phyloP scores from a whole-genome alignment of 53 echinoderm and acorn worm genomes.

The Luidia sarsii region DNA sequence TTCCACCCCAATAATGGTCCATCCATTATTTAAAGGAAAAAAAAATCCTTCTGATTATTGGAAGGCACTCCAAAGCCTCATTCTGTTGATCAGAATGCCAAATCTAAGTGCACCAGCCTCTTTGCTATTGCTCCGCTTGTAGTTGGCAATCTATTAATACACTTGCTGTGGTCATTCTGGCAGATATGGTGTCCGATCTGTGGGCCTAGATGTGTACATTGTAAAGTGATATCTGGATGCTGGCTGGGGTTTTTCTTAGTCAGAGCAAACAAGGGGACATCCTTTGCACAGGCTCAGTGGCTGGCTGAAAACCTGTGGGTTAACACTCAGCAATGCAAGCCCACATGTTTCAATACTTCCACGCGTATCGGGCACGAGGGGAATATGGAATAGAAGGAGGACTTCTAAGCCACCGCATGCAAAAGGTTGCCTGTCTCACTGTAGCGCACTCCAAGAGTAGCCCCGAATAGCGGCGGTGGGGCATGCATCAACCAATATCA shows the following conservation, averaged over 20 bases:
- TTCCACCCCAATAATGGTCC: too few species aligned
- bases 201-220: conserved; percentile 45
- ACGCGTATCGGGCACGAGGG: too few species aligned
- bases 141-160: conserved; percentile 32
- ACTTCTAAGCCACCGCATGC: too few species aligned
- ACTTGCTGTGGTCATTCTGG: conserved; percentile 28
- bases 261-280: conserved; percentile 31
- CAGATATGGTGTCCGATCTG: conserved; percentile 34
- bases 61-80: conserved; percentile 9
- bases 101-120: conserved; percentile 41
- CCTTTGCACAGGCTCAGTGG: too few species aligned
- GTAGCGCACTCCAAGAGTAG: too few species aligned
- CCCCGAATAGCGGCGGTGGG: too few species aligned
- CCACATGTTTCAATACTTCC: too few species aligned
- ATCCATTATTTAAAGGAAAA: neutral
- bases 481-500: too few species aligned
- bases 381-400: too few species aligned
- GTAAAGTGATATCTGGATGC: conserved; percentile 39
- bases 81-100: conserved; percentile 17
- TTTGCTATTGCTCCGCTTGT: conserved; percentile 9
- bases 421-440: too few species aligned
- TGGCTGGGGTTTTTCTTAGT: conserved; percentile 26
- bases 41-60: conserved; percentile 6
- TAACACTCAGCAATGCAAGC: too few species aligned
- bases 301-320: too few species aligned